Base-by-base conservation (phyloP, 2,888 invertebrate genomes). In the Zootermopsis nevadensis region DNA sequence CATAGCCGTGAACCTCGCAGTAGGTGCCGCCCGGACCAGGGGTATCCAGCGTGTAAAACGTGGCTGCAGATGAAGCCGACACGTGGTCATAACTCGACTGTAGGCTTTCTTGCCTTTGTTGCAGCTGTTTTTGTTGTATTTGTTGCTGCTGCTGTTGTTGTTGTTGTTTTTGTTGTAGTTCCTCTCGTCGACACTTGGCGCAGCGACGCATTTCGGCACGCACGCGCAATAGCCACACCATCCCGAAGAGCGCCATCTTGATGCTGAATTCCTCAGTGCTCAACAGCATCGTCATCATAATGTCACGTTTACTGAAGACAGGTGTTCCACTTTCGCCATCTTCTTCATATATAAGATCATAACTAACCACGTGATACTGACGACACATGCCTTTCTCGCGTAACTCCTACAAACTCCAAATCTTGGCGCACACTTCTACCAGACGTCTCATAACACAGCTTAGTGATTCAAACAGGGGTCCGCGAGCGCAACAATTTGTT, bases 241-340 rank as follows among this genome's bases (percentile, higher is more conserved):
- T 94, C 90, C 95, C 95, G 92, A 95, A 95, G 88, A 95, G 93
- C 92, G 95, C 95, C 95, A 95, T 95, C 92, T 92, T 93, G 69
- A 55, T 69, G n/a, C 69, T 72, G n/a, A 81, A 33, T 12, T 48
- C 72, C 53, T 69, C 69, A 31, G 27, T 30, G 1, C 31, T 81
- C 12, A 81, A 24, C 72, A 67, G 81, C 81, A 81, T 72, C 7
- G 81, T 72, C 66, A 81, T 69, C 72, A 81, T 69, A 81, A 81
- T 48, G 67, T 81, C 48, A 69, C 31, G n/a, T 35, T 30, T 69
- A 31, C 19, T 33, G 22, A 69, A 12, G 6, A 33, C 22, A 31
- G 69, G 15, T 31, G 27, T 7, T 4, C 10, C 33, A 69, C 24
- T 19, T 30, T 74, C 38, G 19, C 38, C 38, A 38, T 74, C 31